Conservation (phyloP, 2,888 invertebrate genomes). For the Mamestra brassicae region DNA sequence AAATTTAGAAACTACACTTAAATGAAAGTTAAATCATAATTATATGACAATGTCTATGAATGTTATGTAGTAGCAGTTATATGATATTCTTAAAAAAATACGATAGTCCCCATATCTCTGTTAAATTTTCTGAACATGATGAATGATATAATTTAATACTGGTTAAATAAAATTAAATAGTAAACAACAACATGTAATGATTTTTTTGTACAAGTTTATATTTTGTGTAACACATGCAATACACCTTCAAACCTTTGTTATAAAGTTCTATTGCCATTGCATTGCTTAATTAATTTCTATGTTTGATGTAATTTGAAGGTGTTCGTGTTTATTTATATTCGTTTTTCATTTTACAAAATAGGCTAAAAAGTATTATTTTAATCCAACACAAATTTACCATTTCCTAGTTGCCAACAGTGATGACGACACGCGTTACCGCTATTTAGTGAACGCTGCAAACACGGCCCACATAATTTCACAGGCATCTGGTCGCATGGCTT, state of each 20-base stretch:
- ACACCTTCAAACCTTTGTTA: conserved; percentile 38
- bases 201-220: conserved; percentile 65
- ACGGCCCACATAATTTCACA: conserved; percentile 99
- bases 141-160: conserved; percentile 70
- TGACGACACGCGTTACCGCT: conserved; percentile 84
- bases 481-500: conserved; percentile 97
- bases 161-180: conserved; percentile 57
- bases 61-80: conserved; percentile 30
- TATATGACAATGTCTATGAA: conserved; percentile 48
- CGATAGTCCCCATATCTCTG: conserved; percentile 23
- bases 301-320: conserved; percentile 42
- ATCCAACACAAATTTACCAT: conserved; percentile 66
- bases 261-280: conserved; percentile 28
- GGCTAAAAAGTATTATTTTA: conserved; percentile 62
- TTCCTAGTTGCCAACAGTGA: conserved; percentile 67
- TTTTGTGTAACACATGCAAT: conserved; percentile 26
- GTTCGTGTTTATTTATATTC: conserved; percentile 56
- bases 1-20: conserved; percentile 63
- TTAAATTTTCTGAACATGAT: conserved; percentile 42
- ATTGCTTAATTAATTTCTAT: conserved; percentile 35
- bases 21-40: conserved; percentile 46
- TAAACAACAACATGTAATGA: conserved; percentile 41
- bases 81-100: conserved; percentile 33
- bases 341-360: conserved; percentile 64
- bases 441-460: conserved; percentile 99